Conservation (phyloP, 2,113 vertebrate genomes). For the Vulpes lagopus region DNA sequence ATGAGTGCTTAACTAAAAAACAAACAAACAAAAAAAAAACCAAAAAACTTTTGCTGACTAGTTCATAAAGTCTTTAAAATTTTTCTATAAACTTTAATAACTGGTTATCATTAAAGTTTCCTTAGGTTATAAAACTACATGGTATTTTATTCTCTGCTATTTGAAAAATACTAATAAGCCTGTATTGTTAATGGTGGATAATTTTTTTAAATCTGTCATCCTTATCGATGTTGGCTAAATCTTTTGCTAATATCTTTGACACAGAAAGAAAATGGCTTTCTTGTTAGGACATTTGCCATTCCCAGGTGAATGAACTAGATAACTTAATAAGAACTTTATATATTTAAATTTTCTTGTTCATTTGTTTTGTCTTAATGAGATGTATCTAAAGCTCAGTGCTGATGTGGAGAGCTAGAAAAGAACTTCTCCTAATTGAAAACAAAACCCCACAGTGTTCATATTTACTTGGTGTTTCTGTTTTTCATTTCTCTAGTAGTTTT, state of each 20-base stretch:
- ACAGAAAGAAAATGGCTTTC: background rate
- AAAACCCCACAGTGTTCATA: background rate
- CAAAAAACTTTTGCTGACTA: background rate
- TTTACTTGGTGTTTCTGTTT: slow-evolving; percentile 19
- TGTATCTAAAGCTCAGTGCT: slow-evolving; percentile 1
- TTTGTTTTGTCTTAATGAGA: slow-evolving; percentile 43
- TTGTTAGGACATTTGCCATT: background rate
- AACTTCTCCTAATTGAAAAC: slow-evolving; percentile 54
- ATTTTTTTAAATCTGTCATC: background rate
- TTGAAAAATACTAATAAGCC: background rate
- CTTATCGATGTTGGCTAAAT: background rate
- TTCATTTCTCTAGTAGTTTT: background rate
- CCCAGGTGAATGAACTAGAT: background rate
- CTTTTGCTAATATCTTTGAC: background rate
- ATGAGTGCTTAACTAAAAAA: background rate
- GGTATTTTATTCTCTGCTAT: background rate
- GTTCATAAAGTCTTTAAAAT: background rate
- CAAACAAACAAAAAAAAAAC: background rate
- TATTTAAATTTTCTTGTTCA: slow-evolving; percentile 35
- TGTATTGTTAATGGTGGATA: background rate
- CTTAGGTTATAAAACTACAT: background rate
- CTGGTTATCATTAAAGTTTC: slow-evolving; percentile 29
- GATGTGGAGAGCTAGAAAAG: background rate
- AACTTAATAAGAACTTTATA: background rate
- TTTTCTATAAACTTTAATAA: slow-evolving; percentile 15